Conservation (phyloP, 2,113 vertebrate genomes). For the Pipa parva region DNA sequence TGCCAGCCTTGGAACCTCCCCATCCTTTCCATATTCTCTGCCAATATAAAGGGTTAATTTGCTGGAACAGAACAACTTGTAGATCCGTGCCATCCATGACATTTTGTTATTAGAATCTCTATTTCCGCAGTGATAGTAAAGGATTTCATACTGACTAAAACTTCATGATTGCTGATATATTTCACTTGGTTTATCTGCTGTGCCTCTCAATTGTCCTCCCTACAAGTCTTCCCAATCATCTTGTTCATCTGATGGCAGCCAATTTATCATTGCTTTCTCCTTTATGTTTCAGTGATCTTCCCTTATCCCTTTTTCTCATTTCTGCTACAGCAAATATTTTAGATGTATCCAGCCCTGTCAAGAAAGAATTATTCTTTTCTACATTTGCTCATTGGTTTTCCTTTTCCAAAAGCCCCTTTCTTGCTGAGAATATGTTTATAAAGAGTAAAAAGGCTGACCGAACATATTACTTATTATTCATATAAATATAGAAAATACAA, state of each 20-base stretch:
- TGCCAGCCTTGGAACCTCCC: too few species aligned
- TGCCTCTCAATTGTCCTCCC: not conserved
- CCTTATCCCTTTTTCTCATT: not conserved
- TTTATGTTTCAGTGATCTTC: not conserved
- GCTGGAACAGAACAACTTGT: too few species aligned
- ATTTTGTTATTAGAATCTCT: too few species aligned
- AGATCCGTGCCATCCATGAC: too few species aligned
- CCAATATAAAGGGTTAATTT: too few species aligned
- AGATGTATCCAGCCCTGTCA: not conserved
- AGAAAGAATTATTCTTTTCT: not conserved
- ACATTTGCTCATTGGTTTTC: not conserved
- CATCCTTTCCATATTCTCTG: too few species aligned
- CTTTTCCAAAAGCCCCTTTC: not conserved
- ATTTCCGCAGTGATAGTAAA: not conserved
- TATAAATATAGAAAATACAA: too few species aligned
- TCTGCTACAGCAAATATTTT: not conserved
- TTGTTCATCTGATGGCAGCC: not conserved
- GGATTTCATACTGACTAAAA: not conserved
- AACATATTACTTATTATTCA: too few species aligned
- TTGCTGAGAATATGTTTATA: too few species aligned
- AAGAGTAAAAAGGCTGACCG: too few species aligned
- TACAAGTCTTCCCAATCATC: not conserved
- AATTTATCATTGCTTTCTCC: not conserved
- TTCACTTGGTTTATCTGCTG: not conserved
- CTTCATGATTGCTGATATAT: not conserved